phyloP scores from a whole-genome alignment of 2,113 vertebrate genomes.

The Macquaria australasica region DNA sequence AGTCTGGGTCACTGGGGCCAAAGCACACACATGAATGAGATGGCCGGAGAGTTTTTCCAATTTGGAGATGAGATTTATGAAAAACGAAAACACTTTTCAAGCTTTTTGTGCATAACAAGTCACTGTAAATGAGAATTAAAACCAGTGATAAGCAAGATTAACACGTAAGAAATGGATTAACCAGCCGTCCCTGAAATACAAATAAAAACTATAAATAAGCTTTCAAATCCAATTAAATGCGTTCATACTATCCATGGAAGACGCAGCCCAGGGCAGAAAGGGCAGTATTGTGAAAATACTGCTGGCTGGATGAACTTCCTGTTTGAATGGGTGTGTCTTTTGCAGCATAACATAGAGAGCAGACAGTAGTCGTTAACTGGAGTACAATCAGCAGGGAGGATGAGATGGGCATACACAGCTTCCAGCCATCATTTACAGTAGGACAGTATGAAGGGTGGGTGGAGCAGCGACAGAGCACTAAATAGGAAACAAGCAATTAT shows the following conservation, averaged over 20 bases:
- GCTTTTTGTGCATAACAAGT: background rate
- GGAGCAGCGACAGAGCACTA: slow-evolving; percentile 26
- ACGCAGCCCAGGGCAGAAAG: background rate
- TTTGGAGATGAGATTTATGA: background rate
- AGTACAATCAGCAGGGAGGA: slow-evolving; percentile 19
- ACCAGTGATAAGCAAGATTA: background rate
- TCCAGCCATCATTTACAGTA: slow-evolving; percentile 11
- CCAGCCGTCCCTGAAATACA: background rate
- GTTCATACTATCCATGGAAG: background rate
- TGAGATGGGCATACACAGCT: background rate
- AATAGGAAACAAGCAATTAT: slow-evolving; percentile 60
- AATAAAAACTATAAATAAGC: background rate
- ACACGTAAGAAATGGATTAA: background rate
- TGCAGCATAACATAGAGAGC: background rate
- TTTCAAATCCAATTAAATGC: background rate
- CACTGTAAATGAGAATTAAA: background rate
- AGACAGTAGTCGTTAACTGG: slow-evolving; percentile 6
- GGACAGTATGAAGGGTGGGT: slow-evolving; percentile 41
- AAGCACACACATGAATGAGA: background rate
- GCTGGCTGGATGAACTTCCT: slow-evolving; percentile 47
- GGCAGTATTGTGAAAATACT: slow-evolving; percentile 14
- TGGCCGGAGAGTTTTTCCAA: background rate
- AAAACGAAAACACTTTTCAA: background rate
- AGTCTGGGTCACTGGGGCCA: slow-evolving; percentile 20
- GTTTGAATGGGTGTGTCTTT: slow-evolving; percentile 36